These are phyloP conservation scores for Bursaphelenchus mucronatus DNA, from an alignment of 1,140 invertebrate genomes.

Conservation along the genomic window DNA sequence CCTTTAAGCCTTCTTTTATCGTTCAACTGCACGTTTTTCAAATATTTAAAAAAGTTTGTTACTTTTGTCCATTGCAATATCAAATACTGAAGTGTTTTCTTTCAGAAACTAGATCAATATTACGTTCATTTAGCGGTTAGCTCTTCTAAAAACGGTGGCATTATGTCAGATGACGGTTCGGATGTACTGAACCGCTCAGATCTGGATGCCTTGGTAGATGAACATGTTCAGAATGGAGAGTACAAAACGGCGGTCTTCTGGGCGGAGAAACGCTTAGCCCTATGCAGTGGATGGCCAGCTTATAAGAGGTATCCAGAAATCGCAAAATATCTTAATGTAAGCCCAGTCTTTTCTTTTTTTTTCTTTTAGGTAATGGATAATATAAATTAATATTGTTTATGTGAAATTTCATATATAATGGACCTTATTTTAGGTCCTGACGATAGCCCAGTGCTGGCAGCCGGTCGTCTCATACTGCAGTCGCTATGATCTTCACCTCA, in stretches of 20 bases:
- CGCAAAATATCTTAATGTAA: constrained; percentile 37
- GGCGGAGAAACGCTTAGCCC: constrained; percentile 43
- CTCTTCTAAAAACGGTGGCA: no score
- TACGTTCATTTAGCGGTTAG: no score
- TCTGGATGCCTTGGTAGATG: constrained; percentile 32
- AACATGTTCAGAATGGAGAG: constrained; percentile 38
- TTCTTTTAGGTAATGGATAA: not conserved
- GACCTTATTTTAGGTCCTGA: constrained; percentile 29
- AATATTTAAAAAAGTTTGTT: no score
- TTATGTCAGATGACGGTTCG: not conserved
- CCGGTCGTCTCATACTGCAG: constrained; percentile 40
- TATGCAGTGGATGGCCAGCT: constrained; percentile 23
- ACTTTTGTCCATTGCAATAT: no score
- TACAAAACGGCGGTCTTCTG: constrained; percentile 44
- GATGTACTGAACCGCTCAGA: constrained; percentile 22
- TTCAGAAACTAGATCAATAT: no score
- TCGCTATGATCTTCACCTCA: constrained; percentile 33
- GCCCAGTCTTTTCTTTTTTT: constrained; percentile 18
- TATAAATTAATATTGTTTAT: not conserved
- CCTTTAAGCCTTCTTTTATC: no score
- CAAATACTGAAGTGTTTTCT: no score
- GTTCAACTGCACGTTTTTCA: no score
- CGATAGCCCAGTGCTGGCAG: constrained; percentile 41
- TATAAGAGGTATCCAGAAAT: constrained; percentile 39
- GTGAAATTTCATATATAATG: constrained; percentile 4